Percentiles rank a stretch among this genome's conserved stretches.
phyloP scores from a whole-genome alignment of 2,113 vertebrate species.

The Tangachromis dhanisi region DNA sequence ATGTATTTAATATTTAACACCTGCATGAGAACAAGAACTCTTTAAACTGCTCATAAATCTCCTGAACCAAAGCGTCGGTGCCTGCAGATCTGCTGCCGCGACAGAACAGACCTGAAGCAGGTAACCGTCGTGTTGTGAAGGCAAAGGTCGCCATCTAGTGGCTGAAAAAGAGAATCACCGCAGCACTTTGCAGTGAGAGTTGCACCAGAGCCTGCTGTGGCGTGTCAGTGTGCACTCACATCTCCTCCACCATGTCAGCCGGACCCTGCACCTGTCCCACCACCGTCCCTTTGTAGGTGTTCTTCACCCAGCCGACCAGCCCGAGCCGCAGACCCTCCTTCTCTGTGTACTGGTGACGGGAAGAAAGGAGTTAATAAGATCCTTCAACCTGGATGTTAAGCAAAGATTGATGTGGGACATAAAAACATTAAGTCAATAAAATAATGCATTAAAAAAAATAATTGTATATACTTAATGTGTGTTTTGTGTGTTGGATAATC shows the following conservation, averaged over 20 bases:
- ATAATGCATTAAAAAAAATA: background rate
- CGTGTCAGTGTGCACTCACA: conserved; percentile 74
- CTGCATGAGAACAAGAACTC: background rate
- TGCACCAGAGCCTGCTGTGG: background rate
- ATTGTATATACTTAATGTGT: background rate
- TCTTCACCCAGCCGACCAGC: conserved; percentile 92
- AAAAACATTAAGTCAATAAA: background rate
- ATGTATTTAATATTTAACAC: background rate
- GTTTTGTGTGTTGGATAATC: background rate
- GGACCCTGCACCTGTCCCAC: conserved; percentile 87
- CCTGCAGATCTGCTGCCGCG: background rate
- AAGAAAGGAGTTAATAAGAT: background rate
- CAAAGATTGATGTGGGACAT: background rate
- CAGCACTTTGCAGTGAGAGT: background rate
- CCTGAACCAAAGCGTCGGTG: background rate
- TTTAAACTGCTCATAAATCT: background rate
- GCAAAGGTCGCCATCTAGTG: conserved; percentile 7
- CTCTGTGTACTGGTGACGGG: conserved; percentile 80
- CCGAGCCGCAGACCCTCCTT: conserved; percentile 80
- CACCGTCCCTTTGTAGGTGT: conserved; percentile 82
- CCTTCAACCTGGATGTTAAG: background rate
- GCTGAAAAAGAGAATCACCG: accelerated
- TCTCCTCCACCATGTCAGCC: conserved; percentile 76
- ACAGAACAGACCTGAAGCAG: background rate
- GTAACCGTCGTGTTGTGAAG: background rate